A percentile compares a stretch with the other conserved stretches of the same genome.
Evolutionary conservation across 2,797 vertebrate genomes (phyloP).

Genomic region (Coluber constrictor): DNA sequence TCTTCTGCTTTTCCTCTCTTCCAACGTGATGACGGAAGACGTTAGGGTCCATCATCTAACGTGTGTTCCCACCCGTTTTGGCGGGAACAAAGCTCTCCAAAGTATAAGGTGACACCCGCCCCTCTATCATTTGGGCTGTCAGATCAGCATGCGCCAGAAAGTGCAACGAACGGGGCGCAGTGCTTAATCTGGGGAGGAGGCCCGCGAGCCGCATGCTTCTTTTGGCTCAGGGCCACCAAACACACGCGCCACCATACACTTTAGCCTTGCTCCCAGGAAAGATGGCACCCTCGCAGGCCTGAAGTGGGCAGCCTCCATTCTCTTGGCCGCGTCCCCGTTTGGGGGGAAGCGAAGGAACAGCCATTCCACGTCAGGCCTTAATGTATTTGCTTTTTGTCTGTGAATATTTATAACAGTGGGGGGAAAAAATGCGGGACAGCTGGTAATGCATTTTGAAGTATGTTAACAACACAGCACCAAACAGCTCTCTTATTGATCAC

Average conservation of each 20-base stretch:
- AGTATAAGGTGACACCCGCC: not conserved
- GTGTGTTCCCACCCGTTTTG: not conserved
- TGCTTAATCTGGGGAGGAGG: not conserved
- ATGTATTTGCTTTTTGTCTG: constrained; percentile 71
- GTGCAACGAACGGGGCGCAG: no score
- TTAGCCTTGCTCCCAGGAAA: not conserved
- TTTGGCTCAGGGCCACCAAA: not conserved
- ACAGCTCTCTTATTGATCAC: constrained; percentile 77
- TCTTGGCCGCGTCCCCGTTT: constrained; percentile 40
- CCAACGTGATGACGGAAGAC: not conserved
- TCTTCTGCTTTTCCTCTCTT: not conserved
- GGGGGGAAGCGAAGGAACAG: constrained; percentile 58
- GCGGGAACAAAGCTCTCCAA: not conserved
- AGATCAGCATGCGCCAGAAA: no score
- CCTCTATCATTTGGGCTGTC: not conserved
- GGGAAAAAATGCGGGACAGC: constrained; percentile 70
- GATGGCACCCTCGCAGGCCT: not conserved
- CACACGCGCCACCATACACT: not conserved
- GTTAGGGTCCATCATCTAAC: not conserved
- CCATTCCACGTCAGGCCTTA: constrained; percentile 59
- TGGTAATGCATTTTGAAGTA: constrained; percentile 82
- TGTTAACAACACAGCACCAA: constrained; percentile 75
- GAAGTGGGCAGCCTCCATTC: not conserved
- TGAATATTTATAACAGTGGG: constrained; percentile 78
- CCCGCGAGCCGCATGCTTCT: accelerated